These are phyloP conservation scores for Pipa parva DNA, from an alignment of 2,113 vertebrate species.

Conservation along the genomic window DNA sequence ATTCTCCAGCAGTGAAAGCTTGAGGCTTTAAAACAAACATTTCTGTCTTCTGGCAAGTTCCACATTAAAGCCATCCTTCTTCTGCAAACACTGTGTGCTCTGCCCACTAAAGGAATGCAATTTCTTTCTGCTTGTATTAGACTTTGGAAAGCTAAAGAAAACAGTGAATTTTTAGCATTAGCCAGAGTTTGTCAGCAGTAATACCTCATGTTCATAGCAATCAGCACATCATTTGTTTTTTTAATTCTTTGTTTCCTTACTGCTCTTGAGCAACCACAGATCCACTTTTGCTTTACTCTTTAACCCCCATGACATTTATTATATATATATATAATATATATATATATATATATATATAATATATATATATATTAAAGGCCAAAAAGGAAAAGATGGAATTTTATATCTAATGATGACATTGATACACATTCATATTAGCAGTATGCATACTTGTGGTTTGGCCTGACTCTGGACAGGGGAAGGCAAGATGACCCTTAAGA, in stretches of 20 bases:
- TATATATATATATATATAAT: too few species aligned
- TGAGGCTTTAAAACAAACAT: background rate
- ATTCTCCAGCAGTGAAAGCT: background rate
- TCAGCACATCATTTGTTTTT: slow-evolving; percentile 27
- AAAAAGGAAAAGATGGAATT: too few species aligned
- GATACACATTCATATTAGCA: too few species aligned
- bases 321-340: background rate
- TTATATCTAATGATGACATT: too few species aligned
- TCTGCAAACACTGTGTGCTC: slow-evolving; percentile 24
- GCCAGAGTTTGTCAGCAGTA: slow-evolving; percentile 10
- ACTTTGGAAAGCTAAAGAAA: slow-evolving; percentile 36
- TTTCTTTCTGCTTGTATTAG: slow-evolving; percentile 23
- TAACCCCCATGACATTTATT: background rate
- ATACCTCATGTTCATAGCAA: slow-evolving; percentile 17
- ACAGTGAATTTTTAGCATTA: slow-evolving; percentile 18
- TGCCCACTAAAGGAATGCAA: slow-evolving; percentile 32
- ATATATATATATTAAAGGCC: too few species aligned
- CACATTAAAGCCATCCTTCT: slow-evolving; percentile 18
- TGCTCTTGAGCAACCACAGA: background rate
- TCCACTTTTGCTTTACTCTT: background rate
- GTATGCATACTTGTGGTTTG: too few species aligned
- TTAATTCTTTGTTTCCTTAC: slow-evolving; percentile 15
- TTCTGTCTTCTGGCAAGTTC: slow-evolving; percentile 3
- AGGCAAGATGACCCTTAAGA: too few species aligned
- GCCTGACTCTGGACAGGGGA: too few species aligned